Evolutionary conservation across 2,797 vertebrate genomes (phyloP).

Genomic region (Hypotaenidia okinawae): DNA sequence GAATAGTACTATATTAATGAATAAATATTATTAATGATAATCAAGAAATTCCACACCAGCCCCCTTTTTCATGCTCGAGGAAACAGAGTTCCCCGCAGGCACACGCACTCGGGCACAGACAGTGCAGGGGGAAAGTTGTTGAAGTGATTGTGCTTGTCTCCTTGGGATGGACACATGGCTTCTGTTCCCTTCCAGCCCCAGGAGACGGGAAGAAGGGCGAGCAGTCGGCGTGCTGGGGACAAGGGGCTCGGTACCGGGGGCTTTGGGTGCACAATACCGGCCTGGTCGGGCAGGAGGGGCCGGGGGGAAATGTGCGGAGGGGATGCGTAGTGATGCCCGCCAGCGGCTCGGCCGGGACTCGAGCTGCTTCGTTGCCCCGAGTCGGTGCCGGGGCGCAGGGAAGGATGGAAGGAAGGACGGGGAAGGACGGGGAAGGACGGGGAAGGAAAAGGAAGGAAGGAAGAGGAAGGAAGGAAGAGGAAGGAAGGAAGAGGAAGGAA

Average conservation of each 20-base stretch:
- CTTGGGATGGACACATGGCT: neutral
- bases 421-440: neutral
- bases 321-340: neutral
- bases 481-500: too few relatives aligned
- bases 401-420: too few relatives aligned
- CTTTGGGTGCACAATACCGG: neutral
- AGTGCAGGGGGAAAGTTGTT: neutral
- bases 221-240: neutral
- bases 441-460: too few relatives aligned
- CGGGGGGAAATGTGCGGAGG: neutral
- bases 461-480: too few relatives aligned
- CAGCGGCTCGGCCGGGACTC: neutral
- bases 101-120: neutral
- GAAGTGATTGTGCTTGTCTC: neutral
- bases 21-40: too few relatives aligned
- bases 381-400: neutral
- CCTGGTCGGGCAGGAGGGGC: neutral
- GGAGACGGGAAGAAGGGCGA: neutral
- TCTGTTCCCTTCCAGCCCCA: neutral
- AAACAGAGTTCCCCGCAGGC: neutral
- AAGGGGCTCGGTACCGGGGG: neutral
- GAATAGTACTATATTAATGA: too few relatives aligned
- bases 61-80: neutral
- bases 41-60: neutral
- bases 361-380: accelerated